Conservation (phyloP, 2,113 vertebrate species). For the Galemys pyrenaicus region DNA sequence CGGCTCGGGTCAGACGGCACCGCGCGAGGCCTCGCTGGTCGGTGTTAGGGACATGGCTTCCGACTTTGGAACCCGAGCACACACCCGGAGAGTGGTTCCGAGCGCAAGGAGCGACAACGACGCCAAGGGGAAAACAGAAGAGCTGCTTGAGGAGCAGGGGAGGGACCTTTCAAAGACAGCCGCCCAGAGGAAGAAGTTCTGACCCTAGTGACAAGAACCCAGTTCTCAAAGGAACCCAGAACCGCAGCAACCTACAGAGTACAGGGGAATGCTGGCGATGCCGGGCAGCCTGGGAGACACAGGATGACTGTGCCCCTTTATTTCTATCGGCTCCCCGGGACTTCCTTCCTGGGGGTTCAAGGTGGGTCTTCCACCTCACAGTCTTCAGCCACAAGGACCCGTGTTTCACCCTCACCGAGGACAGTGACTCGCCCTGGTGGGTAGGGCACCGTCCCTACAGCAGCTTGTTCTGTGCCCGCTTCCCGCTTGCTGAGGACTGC, state of each 20-base stretch:
- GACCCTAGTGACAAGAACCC: background rate
- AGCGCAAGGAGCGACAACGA: too few species aligned
- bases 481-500: background rate
- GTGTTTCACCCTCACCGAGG: background rate
- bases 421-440: rapidly evolving
- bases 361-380: too few species aligned
- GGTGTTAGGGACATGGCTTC: background rate
- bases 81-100: background rate
- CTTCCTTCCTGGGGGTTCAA: too few species aligned
- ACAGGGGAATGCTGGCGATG: too few species aligned
- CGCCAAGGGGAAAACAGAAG: background rate
- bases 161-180: background rate
- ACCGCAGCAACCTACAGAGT: too few species aligned
- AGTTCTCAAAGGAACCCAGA: background rate
- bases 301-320: too few species aligned
- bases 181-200: background rate
- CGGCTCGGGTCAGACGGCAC: rapidly evolving
- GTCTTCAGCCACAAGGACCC: too few species aligned
- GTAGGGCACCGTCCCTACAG: background rate
- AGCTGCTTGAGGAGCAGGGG: too few species aligned
- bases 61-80: background rate
- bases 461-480: too few species aligned
- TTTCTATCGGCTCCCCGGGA: too few species aligned
- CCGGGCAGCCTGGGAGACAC: too few species aligned
- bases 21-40: background rate